Conservation (phyloP, 2,113 vertebrate species). For the Prochilodus magdalenae region DNA sequence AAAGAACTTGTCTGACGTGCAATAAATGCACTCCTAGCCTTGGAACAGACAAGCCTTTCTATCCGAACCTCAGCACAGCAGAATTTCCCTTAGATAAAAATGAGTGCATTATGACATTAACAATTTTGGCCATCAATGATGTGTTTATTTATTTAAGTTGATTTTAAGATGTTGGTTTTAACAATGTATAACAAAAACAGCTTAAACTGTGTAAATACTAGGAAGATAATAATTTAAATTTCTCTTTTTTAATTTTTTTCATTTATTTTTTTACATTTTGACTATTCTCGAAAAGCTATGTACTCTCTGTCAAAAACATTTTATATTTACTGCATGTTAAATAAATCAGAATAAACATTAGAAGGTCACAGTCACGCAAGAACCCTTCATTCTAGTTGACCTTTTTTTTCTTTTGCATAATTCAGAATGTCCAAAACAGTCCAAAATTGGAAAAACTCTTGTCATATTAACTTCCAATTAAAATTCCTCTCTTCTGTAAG, state of each 20-base stretch:
- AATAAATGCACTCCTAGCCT: background rate
- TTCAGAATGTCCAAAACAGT: too few relatives aligned
- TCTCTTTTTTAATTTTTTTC: too few relatives aligned
- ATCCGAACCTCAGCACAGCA: background rate
- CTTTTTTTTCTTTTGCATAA: too few relatives aligned
- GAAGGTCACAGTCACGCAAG: background rate
- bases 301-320: background rate
- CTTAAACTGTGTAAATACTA: too few relatives aligned
- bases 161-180: background rate
- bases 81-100: background rate
- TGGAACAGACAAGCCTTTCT: background rate
- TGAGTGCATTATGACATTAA: too few relatives aligned
- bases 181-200: background rate
- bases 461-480: too few relatives aligned
- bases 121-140: background rate
- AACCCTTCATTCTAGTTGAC: too few relatives aligned
- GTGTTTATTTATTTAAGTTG: background rate
- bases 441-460: too few relatives aligned
- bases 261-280: too few relatives aligned
- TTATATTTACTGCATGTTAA: background rate
- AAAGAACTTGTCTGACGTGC: conserved; percentile 1
- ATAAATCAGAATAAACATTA: background rate
- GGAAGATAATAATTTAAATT: too few relatives aligned
- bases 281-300: background rate
- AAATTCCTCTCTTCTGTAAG: too few relatives aligned